A percentile compares a stretch with the other conserved stretches of the same genome.
These are phyloP conservation scores for Schizotus pectinicornis DNA, from an alignment of 2,888 invertebrate genomes.

Conservation along the genomic window DNA sequence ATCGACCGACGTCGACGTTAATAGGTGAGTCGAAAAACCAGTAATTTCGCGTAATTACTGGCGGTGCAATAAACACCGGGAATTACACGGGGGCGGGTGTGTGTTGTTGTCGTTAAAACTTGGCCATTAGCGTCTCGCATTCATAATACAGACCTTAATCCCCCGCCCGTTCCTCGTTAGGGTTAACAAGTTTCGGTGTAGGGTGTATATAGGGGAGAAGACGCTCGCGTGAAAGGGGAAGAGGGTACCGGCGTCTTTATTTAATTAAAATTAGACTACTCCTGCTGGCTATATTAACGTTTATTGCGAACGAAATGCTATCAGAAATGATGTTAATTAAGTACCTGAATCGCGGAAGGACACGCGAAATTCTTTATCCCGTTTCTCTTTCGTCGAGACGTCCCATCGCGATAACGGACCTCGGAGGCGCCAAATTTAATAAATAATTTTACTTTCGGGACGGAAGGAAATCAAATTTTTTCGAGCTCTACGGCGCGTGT, in stretches of 20 bases:
- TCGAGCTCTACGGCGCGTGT: not conserved
- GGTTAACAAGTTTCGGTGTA: conserved; percentile 6
- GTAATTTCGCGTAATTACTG: not conserved
- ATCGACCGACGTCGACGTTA: conserved; percentile 91
- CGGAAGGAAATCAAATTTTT: not conserved
- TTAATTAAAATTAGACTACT: conserved; percentile 15
- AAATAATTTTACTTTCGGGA: not conserved
- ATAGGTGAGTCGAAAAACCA: conserved; percentile 69
- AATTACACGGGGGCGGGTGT: not conserved
- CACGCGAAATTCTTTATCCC: conserved; percentile 6
- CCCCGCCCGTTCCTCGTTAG: not conserved
- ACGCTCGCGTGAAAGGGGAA: not conserved
- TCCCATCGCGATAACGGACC: conserved; percentile 1
- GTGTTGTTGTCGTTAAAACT: too few species aligned
- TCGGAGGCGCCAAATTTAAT: not conserved
- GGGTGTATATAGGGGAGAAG: not conserved
- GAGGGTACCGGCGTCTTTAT: not conserved
- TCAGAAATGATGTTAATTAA: conserved; percentile 14
- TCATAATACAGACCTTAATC: too few species aligned
- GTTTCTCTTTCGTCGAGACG: not conserved
- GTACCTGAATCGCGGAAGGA: not conserved
- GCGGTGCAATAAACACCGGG: not conserved
- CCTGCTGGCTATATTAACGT: conserved; percentile 14
- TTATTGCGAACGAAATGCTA: conserved; percentile 15
- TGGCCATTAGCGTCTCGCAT: too few species aligned